Conservation (phyloP, 2,113 vertebrate genomes). For the Bubo bubo region DNA sequence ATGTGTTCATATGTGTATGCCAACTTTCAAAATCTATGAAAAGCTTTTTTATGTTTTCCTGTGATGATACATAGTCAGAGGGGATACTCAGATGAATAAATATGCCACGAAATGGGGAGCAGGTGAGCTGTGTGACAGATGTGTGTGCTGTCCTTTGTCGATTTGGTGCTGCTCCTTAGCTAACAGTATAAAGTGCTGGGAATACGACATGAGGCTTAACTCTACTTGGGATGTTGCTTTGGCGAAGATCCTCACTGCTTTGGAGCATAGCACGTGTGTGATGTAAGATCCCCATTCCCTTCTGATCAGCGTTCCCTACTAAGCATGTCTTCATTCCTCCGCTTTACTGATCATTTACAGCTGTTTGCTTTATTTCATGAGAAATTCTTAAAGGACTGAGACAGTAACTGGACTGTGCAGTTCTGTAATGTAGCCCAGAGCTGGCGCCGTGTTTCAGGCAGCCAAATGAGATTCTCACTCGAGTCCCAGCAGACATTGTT, state of each 20-base stretch:
- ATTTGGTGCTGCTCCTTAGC: not conserved
- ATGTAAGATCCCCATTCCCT: not conserved
- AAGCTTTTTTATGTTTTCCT: conserved; percentile 42
- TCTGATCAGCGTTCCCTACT: not conserved
- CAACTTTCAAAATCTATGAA: conserved; percentile 25
- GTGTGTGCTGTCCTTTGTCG: not conserved
- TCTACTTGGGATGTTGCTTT: not conserved
- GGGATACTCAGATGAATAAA: not conserved
- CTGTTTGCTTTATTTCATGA: conserved; percentile 15
- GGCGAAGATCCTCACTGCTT: not conserved
- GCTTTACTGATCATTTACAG: conserved; percentile 35
- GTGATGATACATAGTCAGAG: not conserved
- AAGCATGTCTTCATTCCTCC: not conserved
- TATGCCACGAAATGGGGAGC: not conserved
- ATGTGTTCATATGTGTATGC: conserved; percentile 8
- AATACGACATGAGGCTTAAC: not conserved
- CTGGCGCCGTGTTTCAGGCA: not conserved
- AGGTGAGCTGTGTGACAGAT: conserved; percentile 18
- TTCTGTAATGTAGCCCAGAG: conserved; percentile 16
- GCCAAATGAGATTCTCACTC: not conserved
- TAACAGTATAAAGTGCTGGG: not conserved
- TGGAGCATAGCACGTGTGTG: not conserved
- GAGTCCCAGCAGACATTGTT: not conserved
- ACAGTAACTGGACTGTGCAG: not conserved
- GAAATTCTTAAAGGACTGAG: not conserved